Evolutionary conservation across 2,797 vertebrate species (phyloP), one percentile per base, ranked within the genome.

Genomic region (Siniperca obscura): DNA sequence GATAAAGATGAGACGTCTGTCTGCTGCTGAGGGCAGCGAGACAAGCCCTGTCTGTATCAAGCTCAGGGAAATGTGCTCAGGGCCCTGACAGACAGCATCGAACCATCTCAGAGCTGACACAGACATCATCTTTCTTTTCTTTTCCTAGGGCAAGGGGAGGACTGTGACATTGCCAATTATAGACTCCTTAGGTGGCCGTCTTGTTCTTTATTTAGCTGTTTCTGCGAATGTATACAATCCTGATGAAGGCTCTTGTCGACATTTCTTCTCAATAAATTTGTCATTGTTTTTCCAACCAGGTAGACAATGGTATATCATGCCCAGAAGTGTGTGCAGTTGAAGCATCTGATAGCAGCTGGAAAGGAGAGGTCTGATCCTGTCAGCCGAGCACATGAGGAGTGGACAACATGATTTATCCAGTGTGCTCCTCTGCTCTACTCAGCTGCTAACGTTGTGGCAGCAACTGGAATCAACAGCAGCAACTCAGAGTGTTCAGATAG

Each of bases 1-100:
- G 95, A 96, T 96, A 95, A 95, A 95, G 91, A 94, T 93, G 93
- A 95, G 93, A 94, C 81, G 93, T 94, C 91, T 94, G 94, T 95
- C 93, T 94, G 89, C 90, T 89, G 92, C 93, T 93, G 91, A 94
- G 94, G 93, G 92, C 95, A 92, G 90, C 34, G 86, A 95, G 94
- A 95, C 92, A 92, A 94, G 91, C 91, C 89, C 92, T 90, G 92
- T 94, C 93, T 93, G 91, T 93, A 95, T 94, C 91, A 92, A 91
- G 94, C 94, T 94, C 90, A 88, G 90, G 90, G 92, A 95, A 92
- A 93, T 90, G 91, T 89, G 92, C 93, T 91, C 91, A 90, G 90
- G 93, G 94, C 93, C 89, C 90, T 94, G 94, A 94, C 95, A 95
- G 95, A 93, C 93, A 93, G 93, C 90, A 93, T 90, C 92, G 83